A percentile compares a stretch with the other conserved stretches of the same genome.
phyloP scores from a whole-genome alignment of 1,140 invertebrate species.

The Brachionus asplanchnoidis region DNA sequence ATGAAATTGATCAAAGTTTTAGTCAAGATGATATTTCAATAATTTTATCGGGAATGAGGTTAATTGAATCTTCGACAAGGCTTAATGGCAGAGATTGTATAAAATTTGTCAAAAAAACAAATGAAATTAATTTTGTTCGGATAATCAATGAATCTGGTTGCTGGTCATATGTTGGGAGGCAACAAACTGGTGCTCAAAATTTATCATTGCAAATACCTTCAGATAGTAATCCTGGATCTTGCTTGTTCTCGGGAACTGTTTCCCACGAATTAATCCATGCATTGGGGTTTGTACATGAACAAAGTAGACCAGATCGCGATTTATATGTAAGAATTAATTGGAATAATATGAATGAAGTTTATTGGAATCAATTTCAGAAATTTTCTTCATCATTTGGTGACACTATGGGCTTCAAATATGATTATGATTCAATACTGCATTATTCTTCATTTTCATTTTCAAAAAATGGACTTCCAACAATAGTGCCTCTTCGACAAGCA shows the following conservation, averaged over 20 bases:
- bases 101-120: not conserved
- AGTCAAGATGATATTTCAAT: not conserved
- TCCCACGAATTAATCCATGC: constrained; percentile 97
- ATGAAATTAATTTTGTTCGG: not conserved
- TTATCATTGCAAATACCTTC: not conserved
- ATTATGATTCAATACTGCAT: constrained; percentile 38
- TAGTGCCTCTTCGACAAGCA: not conserved
- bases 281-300: constrained; percentile 97
- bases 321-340: constrained; percentile 57
- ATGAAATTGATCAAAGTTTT: not conserved
- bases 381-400: not conserved
- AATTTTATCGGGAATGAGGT: not conserved
- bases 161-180: not conserved
- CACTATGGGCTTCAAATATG: not conserved
- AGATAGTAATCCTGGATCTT: not conserved
- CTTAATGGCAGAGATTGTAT: not conserved
- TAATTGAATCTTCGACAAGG: not conserved
- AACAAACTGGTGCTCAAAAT: not conserved
- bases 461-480: constrained; percentile 17
- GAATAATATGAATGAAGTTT: not conserved
- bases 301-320: constrained; percentile 91
- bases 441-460: not conserved
- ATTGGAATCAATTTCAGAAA: constrained; percentile 1
- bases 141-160: not conserved
- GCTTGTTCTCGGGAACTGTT: constrained; percentile 70